phyloP scores from a whole-genome alignment of 2,888 invertebrate genomes.

The Ochropacha duplaris region DNA sequence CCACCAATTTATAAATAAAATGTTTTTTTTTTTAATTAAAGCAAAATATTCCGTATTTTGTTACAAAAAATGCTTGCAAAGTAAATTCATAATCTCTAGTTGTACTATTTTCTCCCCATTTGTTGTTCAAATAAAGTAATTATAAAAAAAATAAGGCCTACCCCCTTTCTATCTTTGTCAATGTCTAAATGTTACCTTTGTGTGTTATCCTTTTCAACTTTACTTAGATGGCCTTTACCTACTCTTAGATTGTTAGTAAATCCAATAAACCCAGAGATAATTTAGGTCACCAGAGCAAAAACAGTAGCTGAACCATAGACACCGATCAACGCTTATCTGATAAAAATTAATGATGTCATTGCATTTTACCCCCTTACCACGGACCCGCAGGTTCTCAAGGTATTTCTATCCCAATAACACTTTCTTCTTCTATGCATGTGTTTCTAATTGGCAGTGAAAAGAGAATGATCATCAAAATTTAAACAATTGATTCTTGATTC shows the following conservation, averaged over 20 bases:
- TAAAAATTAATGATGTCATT: constrained; percentile 77
- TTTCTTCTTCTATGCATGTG: constrained; percentile 76
- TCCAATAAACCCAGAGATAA: constrained; percentile 42
- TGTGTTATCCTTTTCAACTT: constrained; percentile 64
- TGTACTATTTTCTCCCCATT: constrained; percentile 36
- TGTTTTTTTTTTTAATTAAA: too few relatives aligned
- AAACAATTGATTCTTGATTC: constrained; percentile 38
- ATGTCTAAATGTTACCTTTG: constrained; percentile 74
- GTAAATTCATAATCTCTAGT: background rate
- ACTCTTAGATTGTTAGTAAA: constrained; percentile 56
- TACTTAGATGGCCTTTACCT: constrained; percentile 59
- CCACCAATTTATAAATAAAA: too few relatives aligned
- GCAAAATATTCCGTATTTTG: too few relatives aligned
- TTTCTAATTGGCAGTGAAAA: constrained; percentile 50
- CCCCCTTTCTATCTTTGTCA: constrained; percentile 61
- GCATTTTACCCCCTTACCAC: constrained; percentile 79
- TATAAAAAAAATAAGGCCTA: constrained; percentile 44
- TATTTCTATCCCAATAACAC: constrained; percentile 80
- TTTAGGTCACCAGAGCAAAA: constrained; percentile 70
- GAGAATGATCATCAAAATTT: constrained; percentile 18
- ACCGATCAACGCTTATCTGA: constrained; percentile 58
- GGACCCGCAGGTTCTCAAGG: constrained; percentile 85
- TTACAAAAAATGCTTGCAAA: background rate
- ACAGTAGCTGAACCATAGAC: constrained; percentile 51
- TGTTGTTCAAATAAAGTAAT: constrained; percentile 51